These are phyloP conservation scores for Etheostoma cragini DNA, from an alignment of 2,113 vertebrate species.

Conservation along the genomic window DNA sequence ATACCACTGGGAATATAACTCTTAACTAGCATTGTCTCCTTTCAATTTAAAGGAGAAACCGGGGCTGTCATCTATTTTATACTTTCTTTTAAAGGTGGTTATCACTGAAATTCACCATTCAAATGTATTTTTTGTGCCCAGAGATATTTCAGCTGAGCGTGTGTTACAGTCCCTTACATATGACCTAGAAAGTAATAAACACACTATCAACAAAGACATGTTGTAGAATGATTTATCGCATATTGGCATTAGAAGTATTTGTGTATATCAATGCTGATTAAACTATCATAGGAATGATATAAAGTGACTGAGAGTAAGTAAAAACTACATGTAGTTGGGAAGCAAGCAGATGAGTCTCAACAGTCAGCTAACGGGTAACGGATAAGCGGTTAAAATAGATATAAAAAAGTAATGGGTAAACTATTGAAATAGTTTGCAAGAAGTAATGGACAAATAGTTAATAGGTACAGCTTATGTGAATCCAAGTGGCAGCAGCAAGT, in stretches of 20 bases:
- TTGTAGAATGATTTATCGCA: not conserved
- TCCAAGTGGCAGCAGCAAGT: not conserved
- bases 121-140: slow-evolving; percentile 15
- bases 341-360: not conserved
- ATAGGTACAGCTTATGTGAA: not conserved
- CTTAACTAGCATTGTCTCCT: slow-evolving; percentile 98
- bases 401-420: not conserved
- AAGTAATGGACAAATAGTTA: not conserved
- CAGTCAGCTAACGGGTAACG: not conserved
- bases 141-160: slow-evolving; percentile 7
- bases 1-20: slow-evolving; percentile 94
- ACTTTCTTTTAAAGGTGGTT: slow-evolving; percentile 59
- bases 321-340: not conserved
- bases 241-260: not conserved
- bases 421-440: not conserved
- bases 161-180: not conserved
- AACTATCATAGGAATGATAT: not conserved
- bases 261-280: not conserved
- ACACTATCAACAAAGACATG: not conserved
- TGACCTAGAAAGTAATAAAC: not conserved
- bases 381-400: not conserved
- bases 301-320: not conserved
- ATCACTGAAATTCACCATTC: slow-evolving; percentile 44
- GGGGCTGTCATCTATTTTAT: slow-evolving; percentile 90
- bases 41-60: slow-evolving; percentile 96